These are phyloP conservation scores for Gila robusta DNA, from an alignment of 2,797 vertebrate species.

Conservation along the genomic window DNA sequence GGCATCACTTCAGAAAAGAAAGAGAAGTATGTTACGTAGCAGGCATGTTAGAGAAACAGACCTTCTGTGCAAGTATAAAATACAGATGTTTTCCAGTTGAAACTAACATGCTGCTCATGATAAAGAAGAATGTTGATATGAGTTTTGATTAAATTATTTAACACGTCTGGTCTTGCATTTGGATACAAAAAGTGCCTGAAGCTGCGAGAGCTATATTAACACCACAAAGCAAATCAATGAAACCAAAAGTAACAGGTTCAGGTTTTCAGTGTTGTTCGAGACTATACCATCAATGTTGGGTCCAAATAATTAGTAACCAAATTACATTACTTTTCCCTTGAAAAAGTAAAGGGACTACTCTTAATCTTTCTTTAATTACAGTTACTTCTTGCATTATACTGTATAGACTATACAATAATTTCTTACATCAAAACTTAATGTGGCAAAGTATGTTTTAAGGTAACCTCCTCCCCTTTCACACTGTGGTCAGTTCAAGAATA, in stretches of 20 bases:
- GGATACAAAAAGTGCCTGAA: background rate
- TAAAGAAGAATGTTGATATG: background rate
- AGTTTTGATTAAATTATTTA: background rate
- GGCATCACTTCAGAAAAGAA: conserved; percentile 13
- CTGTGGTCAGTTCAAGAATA: background rate
- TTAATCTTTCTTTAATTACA: background rate
- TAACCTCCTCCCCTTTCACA: background rate
- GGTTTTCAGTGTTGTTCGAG: background rate
- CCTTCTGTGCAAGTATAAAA: background rate
- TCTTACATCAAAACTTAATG: too few species aligned
- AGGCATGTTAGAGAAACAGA: background rate
- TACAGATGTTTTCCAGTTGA: background rate
- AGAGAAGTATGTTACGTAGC: background rate
- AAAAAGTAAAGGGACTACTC: too few species aligned
- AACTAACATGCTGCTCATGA: background rate
- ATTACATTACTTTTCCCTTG: too few species aligned
- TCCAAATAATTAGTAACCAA: too few species aligned
- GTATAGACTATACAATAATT: too few species aligned
- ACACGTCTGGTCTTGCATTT: background rate
- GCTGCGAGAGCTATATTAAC: background rate
- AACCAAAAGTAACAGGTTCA: background rate
- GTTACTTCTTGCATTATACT: too few species aligned
- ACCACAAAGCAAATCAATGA: background rate
- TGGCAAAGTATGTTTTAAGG: too few species aligned
- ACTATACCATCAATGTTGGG: background rate